Evolutionary conservation across 2,113 vertebrate genomes (phyloP).

Genomic region (Nothobranchius kuhntae): DNA sequence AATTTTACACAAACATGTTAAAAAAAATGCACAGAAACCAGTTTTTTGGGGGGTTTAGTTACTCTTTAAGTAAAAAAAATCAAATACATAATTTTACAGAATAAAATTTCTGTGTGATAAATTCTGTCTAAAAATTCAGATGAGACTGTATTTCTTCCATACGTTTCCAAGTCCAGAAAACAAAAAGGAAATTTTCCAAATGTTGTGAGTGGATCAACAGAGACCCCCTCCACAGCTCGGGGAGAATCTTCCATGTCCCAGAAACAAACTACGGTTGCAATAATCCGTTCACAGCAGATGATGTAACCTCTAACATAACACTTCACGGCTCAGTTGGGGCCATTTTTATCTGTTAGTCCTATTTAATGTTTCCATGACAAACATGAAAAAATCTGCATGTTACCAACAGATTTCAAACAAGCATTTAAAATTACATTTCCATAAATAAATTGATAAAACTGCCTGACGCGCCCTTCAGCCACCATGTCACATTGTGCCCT

Average conservation of each 20-base stretch:
- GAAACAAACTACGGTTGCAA: constrained; percentile 3
- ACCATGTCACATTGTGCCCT: neutral
- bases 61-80: too few relatives aligned
- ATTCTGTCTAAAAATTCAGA: too few relatives aligned
- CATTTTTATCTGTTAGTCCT: constrained; percentile 8
- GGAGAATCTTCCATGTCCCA: constrained; percentile 11
- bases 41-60: too few relatives aligned
- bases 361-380: constrained; percentile 1
- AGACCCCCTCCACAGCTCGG: neutral
- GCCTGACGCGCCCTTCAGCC: neutral
- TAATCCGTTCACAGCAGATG: constrained; percentile 8
- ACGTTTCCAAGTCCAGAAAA: constrained; percentile 25
- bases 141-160: too few relatives aligned
- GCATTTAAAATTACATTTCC: neutral
- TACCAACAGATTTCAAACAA: neutral
- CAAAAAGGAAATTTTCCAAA: constrained; percentile 5
- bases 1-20: too few relatives aligned
- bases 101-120: too few relatives aligned
- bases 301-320: constrained; percentile 17
- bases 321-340: neutral
- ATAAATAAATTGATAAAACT: neutral
- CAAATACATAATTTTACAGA: too few relatives aligned
- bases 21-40: too few relatives aligned
- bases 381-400: neutral
- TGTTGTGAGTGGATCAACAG: constrained; percentile 31